Conservation (phyloP, 2,797 vertebrate genomes). For the Mormyrops boulengeri region DNA sequence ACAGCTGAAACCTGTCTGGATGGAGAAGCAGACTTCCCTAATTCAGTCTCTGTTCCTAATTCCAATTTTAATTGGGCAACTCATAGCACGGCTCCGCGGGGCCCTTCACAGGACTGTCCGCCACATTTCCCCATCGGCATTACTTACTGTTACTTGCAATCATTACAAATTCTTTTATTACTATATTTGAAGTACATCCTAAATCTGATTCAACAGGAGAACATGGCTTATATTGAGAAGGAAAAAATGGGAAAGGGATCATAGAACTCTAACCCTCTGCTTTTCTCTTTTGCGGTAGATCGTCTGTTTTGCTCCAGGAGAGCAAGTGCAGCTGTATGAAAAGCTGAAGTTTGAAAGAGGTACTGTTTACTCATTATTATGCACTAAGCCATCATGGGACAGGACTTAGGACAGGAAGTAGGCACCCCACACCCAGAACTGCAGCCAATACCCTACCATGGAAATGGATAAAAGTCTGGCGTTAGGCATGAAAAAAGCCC, state of each 20-base stretch:
- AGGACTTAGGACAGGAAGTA: neutral
- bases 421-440: neutral
- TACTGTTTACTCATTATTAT: constrained; percentile 41
- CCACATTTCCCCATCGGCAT: neutral
- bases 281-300: constrained; percentile 66
- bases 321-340: constrained; percentile 78
- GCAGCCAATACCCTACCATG: neutral
- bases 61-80: neutral
- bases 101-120: neutral
- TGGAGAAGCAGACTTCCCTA: neutral
- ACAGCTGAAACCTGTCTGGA: neutral
- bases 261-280: neutral
- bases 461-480: neutral
- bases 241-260: neutral
- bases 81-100: neutral
- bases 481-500: neutral
- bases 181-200: neutral
- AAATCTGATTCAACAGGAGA: neutral
- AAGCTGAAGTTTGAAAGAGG: constrained; percentile 88
- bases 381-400: neutral
- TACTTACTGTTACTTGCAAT: neutral
- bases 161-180: neutral
- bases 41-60: neutral
- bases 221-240: neutral
- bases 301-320: constrained; percentile 67